Conservation (phyloP, 2,888 invertebrate genomes). For the Thymelicus acteon region DNA sequence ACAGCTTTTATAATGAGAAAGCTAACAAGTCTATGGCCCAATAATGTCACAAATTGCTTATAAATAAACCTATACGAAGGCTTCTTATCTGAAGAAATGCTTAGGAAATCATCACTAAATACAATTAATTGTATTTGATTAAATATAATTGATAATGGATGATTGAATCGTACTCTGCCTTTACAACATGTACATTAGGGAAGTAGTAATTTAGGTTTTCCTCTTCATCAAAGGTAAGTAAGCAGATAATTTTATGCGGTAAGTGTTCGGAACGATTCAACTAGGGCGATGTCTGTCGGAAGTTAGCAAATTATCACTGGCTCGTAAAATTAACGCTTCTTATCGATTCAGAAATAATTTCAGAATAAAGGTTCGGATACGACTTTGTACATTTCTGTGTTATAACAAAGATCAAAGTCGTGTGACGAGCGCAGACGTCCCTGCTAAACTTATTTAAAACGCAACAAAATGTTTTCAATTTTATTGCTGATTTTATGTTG, state of each 20-base stretch:
- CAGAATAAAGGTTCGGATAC: slow-evolving; percentile 54
- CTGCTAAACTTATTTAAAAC: slow-evolving; percentile 81
- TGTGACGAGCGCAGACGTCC: slow-evolving; percentile 51
- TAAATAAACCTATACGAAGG: too few species aligned
- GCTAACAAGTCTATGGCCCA: too few species aligned
- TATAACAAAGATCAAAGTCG: slow-evolving; percentile 68
- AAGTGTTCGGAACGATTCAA: slow-evolving; percentile 79
- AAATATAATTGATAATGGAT: too few species aligned
- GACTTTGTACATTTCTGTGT: slow-evolving; percentile 63
- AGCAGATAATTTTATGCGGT: slow-evolving; percentile 73
- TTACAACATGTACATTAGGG: not conserved
- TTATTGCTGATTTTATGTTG: slow-evolving; percentile 84
- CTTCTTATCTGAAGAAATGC: too few species aligned
- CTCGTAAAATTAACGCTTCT: slow-evolving; percentile 85
- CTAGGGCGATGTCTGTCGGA: slow-evolving; percentile 82
- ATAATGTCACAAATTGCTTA: too few species aligned
- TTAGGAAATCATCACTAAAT: too few species aligned
- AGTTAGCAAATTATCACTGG: slow-evolving; percentile 85
- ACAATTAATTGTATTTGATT: too few species aligned
- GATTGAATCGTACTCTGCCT: too few species aligned
- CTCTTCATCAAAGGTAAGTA: slow-evolving; percentile 38
- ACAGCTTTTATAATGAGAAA: too few species aligned
- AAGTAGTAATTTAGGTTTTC: slow-evolving; percentile 41
- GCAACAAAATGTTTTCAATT: slow-evolving; percentile 85
- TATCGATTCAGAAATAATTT: slow-evolving; percentile 83